Conservation (phyloP, 2,113 vertebrate genomes). For the Natator depressus region DNA sequence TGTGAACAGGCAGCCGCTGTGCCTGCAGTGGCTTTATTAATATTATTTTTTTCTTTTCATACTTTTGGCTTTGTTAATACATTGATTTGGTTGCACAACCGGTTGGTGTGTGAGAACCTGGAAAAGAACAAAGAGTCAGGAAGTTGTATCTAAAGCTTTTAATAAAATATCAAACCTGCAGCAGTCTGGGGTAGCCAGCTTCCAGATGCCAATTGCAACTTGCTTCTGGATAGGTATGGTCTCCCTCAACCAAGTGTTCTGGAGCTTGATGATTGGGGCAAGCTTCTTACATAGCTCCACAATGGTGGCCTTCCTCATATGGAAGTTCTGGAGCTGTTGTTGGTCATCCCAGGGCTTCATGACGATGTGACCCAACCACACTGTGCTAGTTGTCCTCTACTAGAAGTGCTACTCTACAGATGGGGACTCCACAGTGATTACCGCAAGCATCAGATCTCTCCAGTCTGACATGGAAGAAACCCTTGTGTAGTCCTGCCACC, state of each 20-base stretch:
- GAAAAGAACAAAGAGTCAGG: background rate
- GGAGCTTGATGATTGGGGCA: background rate
- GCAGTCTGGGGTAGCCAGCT: background rate
- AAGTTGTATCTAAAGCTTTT: background rate
- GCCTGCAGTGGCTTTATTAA: rapidly evolving
- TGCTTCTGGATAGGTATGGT: background rate
- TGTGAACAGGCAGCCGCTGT: background rate
- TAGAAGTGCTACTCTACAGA: background rate
- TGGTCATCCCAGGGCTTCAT: background rate
- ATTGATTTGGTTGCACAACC: rapidly evolving
- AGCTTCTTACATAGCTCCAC: background rate
- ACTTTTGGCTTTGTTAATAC: background rate
- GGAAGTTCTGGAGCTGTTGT: background rate
- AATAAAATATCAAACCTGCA: background rate
- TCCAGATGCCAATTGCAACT: background rate
- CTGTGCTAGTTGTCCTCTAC: background rate
- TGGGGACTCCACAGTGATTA: background rate
- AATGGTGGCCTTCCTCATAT: background rate
- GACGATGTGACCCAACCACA: background rate
- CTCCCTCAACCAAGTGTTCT: background rate
- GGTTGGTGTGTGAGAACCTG: background rate
- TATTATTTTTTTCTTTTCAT: background rate
- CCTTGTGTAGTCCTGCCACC: background rate
- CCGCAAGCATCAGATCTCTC: background rate
- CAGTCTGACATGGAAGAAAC: background rate